phyloP scores from a whole-genome alignment of 1,140 invertebrate genomes.

The Aphaenogaster floridana region DNA sequence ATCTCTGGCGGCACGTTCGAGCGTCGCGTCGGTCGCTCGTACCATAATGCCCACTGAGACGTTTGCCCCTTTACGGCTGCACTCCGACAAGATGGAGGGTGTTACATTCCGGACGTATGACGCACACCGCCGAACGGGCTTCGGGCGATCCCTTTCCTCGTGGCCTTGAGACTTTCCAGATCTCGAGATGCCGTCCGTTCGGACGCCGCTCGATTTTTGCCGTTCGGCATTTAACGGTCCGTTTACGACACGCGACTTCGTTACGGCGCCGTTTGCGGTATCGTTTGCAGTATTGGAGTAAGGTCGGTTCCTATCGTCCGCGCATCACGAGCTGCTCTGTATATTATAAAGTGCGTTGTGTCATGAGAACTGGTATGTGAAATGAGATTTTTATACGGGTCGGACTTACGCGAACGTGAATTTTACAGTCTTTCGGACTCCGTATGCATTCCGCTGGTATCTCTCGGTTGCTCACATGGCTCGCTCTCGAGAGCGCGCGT shows the following conservation, averaged over 20 bases:
- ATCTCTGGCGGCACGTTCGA: conserved; percentile 28
- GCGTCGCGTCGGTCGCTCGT: conserved; percentile 12
- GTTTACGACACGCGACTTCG: not conserved
- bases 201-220: conserved; percentile 48
- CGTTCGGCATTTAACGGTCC: conserved; percentile 34
- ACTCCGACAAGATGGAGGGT: conserved; percentile 74
- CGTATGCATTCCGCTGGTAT: not conserved
- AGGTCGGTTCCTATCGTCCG: not conserved
- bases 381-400: not conserved
- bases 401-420: not conserved
- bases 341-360: not conserved
- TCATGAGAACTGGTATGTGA: not conserved
- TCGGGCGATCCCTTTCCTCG: conserved; percentile 74
- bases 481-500: conserved; percentile 60
- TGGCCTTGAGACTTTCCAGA: conserved; percentile 63
- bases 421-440: conserved; percentile 7
- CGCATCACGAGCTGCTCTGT: too few relatives aligned
- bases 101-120: conserved; percentile 84
- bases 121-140: conserved; percentile 77
- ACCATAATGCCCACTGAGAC: conserved; percentile 63
- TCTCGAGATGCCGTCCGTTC: conserved; percentile 46
- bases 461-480: conserved; percentile 47
- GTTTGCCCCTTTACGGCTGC: conserved; percentile 72
- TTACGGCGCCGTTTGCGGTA: not conserved
- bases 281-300: not conserved